Evolutionary conservation across 2,113 vertebrate species (phyloP).

Genomic region (Poeciliopsis prolifica): DNA sequence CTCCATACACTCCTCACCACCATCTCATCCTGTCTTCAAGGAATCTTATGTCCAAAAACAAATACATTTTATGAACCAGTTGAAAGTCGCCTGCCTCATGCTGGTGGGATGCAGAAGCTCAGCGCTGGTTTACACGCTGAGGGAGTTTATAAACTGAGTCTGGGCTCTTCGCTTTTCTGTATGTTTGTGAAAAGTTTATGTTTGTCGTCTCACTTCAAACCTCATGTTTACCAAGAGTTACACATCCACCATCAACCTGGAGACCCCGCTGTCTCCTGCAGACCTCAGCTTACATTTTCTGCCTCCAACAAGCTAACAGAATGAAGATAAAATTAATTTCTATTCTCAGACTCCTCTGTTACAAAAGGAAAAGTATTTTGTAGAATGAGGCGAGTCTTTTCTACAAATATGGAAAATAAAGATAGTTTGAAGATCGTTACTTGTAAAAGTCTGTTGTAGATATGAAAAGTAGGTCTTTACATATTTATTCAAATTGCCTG

Average conservation of each 20-base stretch:
- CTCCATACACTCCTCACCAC: neutral
- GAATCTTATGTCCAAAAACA: neutral
- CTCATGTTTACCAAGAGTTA: neutral
- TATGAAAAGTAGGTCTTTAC: no score
- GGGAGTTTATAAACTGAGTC: conserved; percentile 9
- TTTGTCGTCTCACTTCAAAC: neutral
- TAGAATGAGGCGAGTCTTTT: no score
- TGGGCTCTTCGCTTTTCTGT: neutral
- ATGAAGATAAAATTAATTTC: no score
- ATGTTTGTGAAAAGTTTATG: conserved; percentile 4
- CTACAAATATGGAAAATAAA: no score
- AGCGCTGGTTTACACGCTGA: neutral
- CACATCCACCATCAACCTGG: neutral
- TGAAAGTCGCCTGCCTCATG: neutral
- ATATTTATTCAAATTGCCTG: no score
- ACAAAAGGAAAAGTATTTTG: no score
- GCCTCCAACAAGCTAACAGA: no score
- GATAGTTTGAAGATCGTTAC: no score
- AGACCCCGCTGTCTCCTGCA: neutral
- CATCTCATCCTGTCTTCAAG: neutral
- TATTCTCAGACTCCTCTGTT: no score
- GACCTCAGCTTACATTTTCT: neutral
- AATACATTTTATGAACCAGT: neutral
- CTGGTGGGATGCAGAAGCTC: neutral
- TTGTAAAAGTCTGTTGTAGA: no score